Percentiles rank a stretch among this genome's conserved stretches.
phyloP scores from a whole-genome alignment of 2,888 invertebrate species.

The Caenorhabditis angaria region DNA sequence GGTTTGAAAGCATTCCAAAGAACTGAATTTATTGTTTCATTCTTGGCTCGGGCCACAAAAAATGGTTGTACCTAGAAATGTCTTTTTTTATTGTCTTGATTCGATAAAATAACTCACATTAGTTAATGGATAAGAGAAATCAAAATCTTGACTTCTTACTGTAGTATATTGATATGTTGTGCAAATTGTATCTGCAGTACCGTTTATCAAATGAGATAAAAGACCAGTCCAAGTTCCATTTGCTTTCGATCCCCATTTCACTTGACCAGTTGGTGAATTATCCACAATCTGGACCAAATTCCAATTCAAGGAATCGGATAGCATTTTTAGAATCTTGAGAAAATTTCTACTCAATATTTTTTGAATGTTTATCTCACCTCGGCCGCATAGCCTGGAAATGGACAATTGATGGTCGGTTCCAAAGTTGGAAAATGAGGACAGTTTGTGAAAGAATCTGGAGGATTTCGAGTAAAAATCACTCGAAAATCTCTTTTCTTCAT shows the following conservation, averaged over 20 bases:
- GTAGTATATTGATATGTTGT: constrained; percentile 59
- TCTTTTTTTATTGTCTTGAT: too few relatives aligned
- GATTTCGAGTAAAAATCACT: constrained; percentile 57
- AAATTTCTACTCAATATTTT: too few relatives aligned
- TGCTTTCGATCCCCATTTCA: constrained; percentile 50
- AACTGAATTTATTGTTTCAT: constrained; percentile 41
- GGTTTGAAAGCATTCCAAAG: constrained; percentile 66
- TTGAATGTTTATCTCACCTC: too few relatives aligned
- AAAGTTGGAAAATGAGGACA: constrained; percentile 58
- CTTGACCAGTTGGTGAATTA: constrained; percentile 32
- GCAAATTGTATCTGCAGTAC: constrained; percentile 54
- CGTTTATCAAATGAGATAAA: constrained; percentile 56
- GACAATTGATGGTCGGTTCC: constrained; percentile 50
- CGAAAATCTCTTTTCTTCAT: too few relatives aligned
- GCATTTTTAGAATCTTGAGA: constrained; percentile 46
- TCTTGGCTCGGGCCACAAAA: constrained; percentile 38
- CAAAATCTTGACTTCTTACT: constrained; percentile 46
- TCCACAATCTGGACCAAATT: constrained; percentile 35
- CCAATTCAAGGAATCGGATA: constrained; percentile 34
- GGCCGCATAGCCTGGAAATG: constrained; percentile 59
- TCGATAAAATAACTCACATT: constrained; percentile 42
- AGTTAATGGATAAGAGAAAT: constrained; percentile 56
- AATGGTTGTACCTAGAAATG: constrained; percentile 49
- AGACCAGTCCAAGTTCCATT: constrained; percentile 54
- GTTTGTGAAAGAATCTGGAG: constrained; percentile 59